Evolutionary conservation across 2,113 vertebrate genomes (phyloP), one percentile per base, ranked within the genome.

Genomic region (Pollimyrus isidori): DNA sequence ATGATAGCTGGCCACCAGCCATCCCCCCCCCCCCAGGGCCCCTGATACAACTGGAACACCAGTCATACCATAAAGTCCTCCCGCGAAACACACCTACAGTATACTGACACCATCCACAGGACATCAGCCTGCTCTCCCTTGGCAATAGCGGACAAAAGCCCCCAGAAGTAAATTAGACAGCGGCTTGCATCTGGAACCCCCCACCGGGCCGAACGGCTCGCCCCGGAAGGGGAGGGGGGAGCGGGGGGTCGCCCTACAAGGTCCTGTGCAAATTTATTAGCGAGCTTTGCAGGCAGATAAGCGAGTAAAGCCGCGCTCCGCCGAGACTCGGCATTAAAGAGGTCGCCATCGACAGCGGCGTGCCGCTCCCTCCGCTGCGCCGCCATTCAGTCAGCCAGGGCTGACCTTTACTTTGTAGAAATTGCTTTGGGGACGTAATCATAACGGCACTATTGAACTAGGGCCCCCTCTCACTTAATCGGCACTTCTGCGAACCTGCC

Each of bases 251-350:
- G 26, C n/a, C 49, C 85, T 42, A 48, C 85, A 87, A 86, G 46
- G 84, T 52, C 85, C 48, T 87, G 45, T 82, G 83, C 82, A 73
- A 89, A 91, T 91, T 90, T 88, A 87, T 52, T 87, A 88, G 4
- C 0, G 65, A 83, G 53, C 52, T 73, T 76, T 23, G 65, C 83
- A 90, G 73, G 87, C 30, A 50, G 50, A 48, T 53, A 50, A 87
- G 49, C 48, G 50, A 87, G 85, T 35, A 48, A 48, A 87, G 85
- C 50, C 50, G n/a, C 15, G 1, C 15, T 87, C 85, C n/a, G 17
- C 50, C 11, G 85, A 50, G 85, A 87, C 26, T 30, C 50, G 85
- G 26, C 85, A 87, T 87, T 87, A 87, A 87, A 87, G 85, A 87
- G 85, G 85, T 87, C 85, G 26, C 85, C 15, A 87, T 87, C 50